phyloP scores from a whole-genome alignment of 2,113 vertebrate species.

The Alectura lathami region DNA sequence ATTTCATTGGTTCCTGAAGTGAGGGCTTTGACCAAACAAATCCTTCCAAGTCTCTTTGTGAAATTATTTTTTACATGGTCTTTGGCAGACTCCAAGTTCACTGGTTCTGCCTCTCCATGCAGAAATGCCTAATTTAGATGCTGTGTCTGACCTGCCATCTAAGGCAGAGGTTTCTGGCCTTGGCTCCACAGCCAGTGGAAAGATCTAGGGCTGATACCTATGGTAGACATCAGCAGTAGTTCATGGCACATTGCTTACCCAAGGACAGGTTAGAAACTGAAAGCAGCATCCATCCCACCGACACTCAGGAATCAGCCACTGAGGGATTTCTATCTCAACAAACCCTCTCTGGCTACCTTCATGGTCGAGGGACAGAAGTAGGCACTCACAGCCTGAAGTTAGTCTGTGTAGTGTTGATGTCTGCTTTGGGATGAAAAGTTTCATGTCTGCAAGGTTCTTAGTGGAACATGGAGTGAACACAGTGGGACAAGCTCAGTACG shows the following conservation, averaged over 20 bases:
- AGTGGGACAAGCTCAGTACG: background rate
- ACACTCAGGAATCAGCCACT: background rate
- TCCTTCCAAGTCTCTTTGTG: background rate
- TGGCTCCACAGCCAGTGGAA: background rate
- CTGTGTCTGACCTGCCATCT: background rate
- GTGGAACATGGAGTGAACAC: background rate
- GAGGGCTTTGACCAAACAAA: background rate
- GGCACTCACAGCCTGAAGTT: background rate
- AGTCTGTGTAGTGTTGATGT: background rate
- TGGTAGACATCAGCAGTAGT: background rate
- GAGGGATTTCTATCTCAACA: background rate
- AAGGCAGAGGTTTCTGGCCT: background rate
- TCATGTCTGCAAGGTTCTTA: background rate
- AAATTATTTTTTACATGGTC: accelerated
- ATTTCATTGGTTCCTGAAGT: background rate
- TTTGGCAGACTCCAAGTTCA: background rate
- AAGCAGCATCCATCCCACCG: background rate
- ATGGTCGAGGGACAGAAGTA: background rate
- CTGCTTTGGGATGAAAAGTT: background rate
- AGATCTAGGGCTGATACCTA: background rate
- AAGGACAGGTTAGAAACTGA: background rate
- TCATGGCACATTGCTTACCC: background rate
- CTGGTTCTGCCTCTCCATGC: background rate
- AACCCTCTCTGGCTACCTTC: background rate
- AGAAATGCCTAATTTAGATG: background rate